These are phyloP conservation scores for Drosophila micromelanica DNA, from an alignment of 1,140 invertebrate species.

Conservation along the genomic window DNA sequence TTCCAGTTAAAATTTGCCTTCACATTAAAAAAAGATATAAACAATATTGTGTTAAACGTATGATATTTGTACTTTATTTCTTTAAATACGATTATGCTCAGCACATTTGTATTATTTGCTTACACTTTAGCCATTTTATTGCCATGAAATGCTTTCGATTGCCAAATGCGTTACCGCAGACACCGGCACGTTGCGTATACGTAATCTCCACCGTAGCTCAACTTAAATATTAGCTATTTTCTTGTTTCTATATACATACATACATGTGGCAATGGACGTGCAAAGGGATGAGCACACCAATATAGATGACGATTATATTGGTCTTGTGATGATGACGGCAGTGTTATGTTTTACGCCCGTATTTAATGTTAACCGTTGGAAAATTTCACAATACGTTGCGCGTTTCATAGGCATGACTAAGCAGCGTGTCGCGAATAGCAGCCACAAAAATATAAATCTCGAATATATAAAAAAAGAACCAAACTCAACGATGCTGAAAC, in stretches of 20 bases:
- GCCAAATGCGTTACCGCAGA: not conserved
- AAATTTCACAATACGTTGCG: slow-evolving; percentile 50
- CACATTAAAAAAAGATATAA: not conserved
- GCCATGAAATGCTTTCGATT: slow-evolving; percentile 9
- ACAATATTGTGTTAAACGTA: not conserved
- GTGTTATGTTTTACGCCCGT: slow-evolving; percentile 41
- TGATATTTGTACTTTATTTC: not conserved
- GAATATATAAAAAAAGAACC: slow-evolving; percentile 10
- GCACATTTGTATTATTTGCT: not conserved
- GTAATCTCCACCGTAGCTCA: slow-evolving; percentile 1
- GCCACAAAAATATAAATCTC: not conserved
- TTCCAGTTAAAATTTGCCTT: not conserved
- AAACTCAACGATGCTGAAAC: slow-evolving; percentile 52
- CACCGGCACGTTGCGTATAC: slow-evolving; percentile 19
- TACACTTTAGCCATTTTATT: slow-evolving; percentile 13
- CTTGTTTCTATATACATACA: not conserved
- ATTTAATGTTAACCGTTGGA: slow-evolving; percentile 71
- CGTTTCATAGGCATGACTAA: slow-evolving; percentile 68
- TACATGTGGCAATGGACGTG: slow-evolving; percentile 20
- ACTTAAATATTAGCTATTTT: slow-evolving; percentile 12
- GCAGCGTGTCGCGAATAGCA: slow-evolving; percentile 36
- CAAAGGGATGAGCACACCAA: slow-evolving; percentile 27
- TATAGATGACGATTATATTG: slow-evolving; percentile 43
- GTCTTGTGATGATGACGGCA: slow-evolving; percentile 16
- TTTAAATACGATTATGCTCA: not conserved